Evolutionary conservation across 2,888 invertebrate genomes (phyloP), one percentile per base, ranked within the genome.

Genomic region (Philopedon plagiatum): DNA sequence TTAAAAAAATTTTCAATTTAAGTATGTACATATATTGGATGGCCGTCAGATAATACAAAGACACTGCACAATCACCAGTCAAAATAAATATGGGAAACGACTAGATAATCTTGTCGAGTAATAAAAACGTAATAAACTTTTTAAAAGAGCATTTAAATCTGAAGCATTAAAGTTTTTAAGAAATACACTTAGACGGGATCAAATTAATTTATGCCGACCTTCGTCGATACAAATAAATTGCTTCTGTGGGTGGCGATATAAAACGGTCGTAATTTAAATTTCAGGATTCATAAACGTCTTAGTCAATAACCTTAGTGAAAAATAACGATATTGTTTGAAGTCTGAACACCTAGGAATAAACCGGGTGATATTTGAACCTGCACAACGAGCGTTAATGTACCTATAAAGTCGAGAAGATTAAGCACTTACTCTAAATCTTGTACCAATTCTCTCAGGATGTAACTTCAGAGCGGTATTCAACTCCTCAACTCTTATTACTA

Each of bases 131-230:
- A 54, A 54, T 54, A 54, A 54, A 54, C 29, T 54, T 54, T 29
- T 51, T 46, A n/a, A 54, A 54, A 54, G 29, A 29, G 41, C 23
- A 26, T 58, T 58, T 23, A 39, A 58, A 23, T 39, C 39, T 18
- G 18, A 58, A 58, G n/a, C 58, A 58, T 39, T 64, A 37, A 64
- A 26, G 32, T 54, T 64, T 51, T 64, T 51, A 51, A 49, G 64
- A 64, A 64, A 54, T 23, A 41, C 49, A 64, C 64, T 64, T 64
- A 64, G 64, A 64, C 54, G 15, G 64, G 64, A 64, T 54, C 54
- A 64, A 56, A 19, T 64, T 51, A 64, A 64, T 64, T 64, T 64
- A 64, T 34, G 51, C 21, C 34, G 54, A 34, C 49, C 37, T 54
- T 23, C 39, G 26, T 64, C 49, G 11, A 64, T 54, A 64, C 49